Conservation (phyloP, 2,113 vertebrate genomes). For the Equus quagga region DNA sequence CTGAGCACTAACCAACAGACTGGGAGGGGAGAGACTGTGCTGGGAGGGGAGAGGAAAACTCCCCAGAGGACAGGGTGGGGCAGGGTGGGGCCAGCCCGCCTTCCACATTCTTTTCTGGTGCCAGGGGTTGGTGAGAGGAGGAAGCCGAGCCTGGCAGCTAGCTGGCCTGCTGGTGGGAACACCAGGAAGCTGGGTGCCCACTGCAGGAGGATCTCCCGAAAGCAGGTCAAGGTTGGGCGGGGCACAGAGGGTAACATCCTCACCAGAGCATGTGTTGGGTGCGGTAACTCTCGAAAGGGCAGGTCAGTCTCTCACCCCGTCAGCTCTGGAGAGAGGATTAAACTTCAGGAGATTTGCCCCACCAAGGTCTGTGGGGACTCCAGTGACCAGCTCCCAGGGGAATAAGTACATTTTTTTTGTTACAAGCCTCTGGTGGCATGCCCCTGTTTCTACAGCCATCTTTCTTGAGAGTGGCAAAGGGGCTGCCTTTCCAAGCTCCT, state of each 20-base stretch:
- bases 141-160: not conserved
- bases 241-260: not conserved
- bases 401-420: not conserved
- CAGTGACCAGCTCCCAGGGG: not conserved
- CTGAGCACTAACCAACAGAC: not conserved
- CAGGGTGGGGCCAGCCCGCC: not conserved
- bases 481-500: not conserved
- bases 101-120: conserved; percentile 43
- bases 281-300: not conserved
- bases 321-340: not conserved
- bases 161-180: not conserved
- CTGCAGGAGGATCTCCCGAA: not conserved
- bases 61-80: conserved; percentile 38
- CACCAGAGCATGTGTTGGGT: not conserved
- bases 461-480: not conserved
- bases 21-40: not conserved
- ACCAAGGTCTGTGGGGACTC: not conserved
- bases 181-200: not conserved
- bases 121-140: not conserved
- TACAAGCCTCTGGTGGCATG: not conserved
- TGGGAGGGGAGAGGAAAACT: not conserved
- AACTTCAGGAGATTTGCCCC: not conserved
- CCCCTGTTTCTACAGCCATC: not conserved
- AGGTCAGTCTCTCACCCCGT: not conserved
- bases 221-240: not conserved